Conservation (phyloP, 1,140 invertebrate genomes). For the Delia radicum region DNA sequence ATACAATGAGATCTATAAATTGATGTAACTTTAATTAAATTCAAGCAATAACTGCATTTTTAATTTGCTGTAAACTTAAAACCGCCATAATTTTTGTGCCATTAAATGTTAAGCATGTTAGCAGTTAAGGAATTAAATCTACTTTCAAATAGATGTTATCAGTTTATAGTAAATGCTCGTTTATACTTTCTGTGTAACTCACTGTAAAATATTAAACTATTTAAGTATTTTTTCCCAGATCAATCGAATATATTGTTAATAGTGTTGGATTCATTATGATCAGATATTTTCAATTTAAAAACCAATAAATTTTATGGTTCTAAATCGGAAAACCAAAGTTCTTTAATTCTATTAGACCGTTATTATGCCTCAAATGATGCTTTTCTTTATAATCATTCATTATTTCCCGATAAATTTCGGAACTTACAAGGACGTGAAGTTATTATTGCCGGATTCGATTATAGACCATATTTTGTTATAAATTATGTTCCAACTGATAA, state of each 20-base stretch:
- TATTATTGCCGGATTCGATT: conserved; percentile 41
- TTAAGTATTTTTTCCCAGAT: conserved; percentile 30
- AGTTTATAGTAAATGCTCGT: too few relatives aligned
- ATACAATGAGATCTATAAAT: too few relatives aligned
- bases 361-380: conserved; percentile 27
- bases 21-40: too few relatives aligned
- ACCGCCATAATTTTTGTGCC: too few relatives aligned
- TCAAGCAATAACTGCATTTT: too few relatives aligned
- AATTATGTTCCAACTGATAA: conserved; percentile 34
- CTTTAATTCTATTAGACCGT: conserved; percentile 35
- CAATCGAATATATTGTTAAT: conserved; percentile 44
- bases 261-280: background rate
- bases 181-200: too few relatives aligned
- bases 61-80: too few relatives aligned
- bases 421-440: conserved; percentile 44
- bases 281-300: conserved; percentile 37
- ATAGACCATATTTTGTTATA: conserved; percentile 43
- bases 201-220: too few relatives aligned
- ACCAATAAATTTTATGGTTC: conserved; percentile 48
- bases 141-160: too few relatives aligned
- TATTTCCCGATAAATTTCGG: conserved; percentile 41
- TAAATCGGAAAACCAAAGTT: conserved; percentile 29
- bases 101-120: too few relatives aligned
- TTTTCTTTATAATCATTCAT: conserved; percentile 21
- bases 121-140: too few relatives aligned